These are phyloP conservation scores for Coturnix japonica DNA, from an alignment of 2,113 vertebrate genomes.

Conservation along the genomic window DNA sequence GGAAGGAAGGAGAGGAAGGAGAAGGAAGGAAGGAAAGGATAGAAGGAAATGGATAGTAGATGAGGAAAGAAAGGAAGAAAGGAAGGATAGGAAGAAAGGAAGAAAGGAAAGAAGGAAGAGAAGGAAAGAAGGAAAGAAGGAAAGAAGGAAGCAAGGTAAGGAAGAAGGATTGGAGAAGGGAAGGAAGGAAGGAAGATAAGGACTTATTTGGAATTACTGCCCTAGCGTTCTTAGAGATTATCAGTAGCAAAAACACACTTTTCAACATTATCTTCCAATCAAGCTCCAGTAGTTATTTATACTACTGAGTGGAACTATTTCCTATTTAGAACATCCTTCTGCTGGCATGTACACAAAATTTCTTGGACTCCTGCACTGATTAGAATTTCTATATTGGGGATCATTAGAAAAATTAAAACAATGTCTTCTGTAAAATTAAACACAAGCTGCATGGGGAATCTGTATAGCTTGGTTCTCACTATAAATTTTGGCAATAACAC, in stretches of 20 bases:
- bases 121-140: neutral
- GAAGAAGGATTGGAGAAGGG: neutral
- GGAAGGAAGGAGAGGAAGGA: neutral
- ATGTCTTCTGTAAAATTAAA: slow-evolving; percentile 55
- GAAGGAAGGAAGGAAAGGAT: too few species aligned
- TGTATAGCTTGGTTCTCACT: neutral
- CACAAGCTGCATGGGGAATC: slow-evolving; percentile 21
- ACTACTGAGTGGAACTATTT: neutral
- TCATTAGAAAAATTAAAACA: slow-evolving; percentile 64
- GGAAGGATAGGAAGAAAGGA: too few species aligned
- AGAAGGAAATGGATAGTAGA: too few species aligned
- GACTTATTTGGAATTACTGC: neutral
- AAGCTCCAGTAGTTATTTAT: neutral
- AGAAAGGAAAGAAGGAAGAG: neutral
- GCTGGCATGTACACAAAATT: slow-evolving; percentile 24
- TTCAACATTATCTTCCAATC: neutral
- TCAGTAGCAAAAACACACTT: neutral
- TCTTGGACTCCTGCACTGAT: slow-evolving; percentile 35
- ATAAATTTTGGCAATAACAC: slow-evolving; percentile 21
- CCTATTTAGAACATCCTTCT: slow-evolving; percentile 26
- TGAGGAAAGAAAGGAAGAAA: too few species aligned
- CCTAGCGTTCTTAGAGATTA: neutral
- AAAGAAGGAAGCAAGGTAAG: neutral
- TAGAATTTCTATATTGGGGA: slow-evolving; percentile 35
- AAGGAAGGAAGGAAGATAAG: neutral